Base-by-base conservation (phyloP, 2,113 vertebrate species). In the Burhinus oedicnemus region DNA sequence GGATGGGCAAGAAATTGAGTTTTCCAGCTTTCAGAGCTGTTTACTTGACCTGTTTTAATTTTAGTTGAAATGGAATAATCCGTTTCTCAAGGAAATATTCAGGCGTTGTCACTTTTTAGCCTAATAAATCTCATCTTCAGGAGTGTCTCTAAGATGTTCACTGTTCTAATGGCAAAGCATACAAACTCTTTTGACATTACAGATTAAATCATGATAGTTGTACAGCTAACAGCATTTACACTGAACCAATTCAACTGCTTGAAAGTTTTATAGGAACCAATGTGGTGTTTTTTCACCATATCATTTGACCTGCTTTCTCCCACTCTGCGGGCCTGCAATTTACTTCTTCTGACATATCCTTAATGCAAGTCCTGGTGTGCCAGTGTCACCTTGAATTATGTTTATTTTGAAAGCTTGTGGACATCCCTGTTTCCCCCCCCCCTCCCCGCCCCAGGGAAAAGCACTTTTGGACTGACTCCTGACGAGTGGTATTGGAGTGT, bases 1-100 rank as follows among this genome's bases (percentile, higher is more conserved):
- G 94, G 97, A 97, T 97, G 95, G 95, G 94, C 94, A 97, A 96
- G 95, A 97, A 97, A 97, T 95, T 85, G 96, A 97, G 96, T 97
- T 97, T 96, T 97, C 82, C 94, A 97, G 91, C 91, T 89, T 96
- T 86, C 65, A 32, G 82, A 96, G 83, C 89, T 95, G 78, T 94
- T 97, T 96, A 86, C 71, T 96, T 96, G 93, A 93, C 79, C 91
- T 83, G 82, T 75, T 96, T 96, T 94, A 95, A 85, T 93, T 94
- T 96, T 78, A 93, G 81, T 74, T 60, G 82, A 83, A 87, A 83
- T 86, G 87, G 71, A 96, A 62, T 91, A 85, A 74, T 40, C 54
- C 0, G 0, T 77, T 91, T 88, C 52, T 91, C 75, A 81, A 91
- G 81, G 83, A 96, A 95, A 93, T 85, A 72, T 34, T 74, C 38